Percentiles rank a stretch among this genome's conserved stretches.
These are phyloP conservation scores for Oceanodroma tethys DNA, from an alignment of 2,113 vertebrate species.

Conservation along the genomic window DNA sequence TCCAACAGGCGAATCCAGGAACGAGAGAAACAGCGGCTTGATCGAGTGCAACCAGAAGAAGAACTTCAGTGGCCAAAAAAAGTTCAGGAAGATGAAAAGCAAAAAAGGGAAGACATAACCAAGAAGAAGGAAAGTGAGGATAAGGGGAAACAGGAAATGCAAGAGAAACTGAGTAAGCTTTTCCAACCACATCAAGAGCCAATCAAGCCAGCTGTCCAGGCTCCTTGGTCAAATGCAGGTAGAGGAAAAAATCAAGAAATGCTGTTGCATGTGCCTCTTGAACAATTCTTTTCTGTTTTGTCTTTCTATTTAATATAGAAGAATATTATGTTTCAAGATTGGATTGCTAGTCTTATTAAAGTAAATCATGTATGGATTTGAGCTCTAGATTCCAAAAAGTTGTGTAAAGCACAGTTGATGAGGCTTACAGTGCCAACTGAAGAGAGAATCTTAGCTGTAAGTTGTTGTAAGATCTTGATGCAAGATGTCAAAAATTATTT, in stretches of 20 bases:
- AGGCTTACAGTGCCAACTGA: not conserved
- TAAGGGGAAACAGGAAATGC: slow-evolving; percentile 78
- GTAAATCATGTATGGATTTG: not conserved
- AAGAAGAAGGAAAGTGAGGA: slow-evolving; percentile 79
- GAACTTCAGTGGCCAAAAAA: slow-evolving; percentile 63
- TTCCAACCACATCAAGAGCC: slow-evolving; percentile 83
- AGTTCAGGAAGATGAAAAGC: slow-evolving; percentile 73
- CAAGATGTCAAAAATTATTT: not conserved
- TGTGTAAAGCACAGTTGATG: not conserved
- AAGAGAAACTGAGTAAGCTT: slow-evolving; percentile 86
- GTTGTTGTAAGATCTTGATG: not conserved
- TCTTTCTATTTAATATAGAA: not conserved
- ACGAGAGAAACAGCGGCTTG: slow-evolving; percentile 72
- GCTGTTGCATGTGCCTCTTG: not conserved
- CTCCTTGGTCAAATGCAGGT: slow-evolving; percentile 85
- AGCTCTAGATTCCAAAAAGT: not conserved
- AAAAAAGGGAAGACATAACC: slow-evolving; percentile 70
- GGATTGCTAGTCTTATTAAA: not conserved
- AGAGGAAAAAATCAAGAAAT: not conserved
- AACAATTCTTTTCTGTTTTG: not conserved
- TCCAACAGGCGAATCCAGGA: slow-evolving; percentile 73
- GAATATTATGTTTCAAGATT: not conserved
- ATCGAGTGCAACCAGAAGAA: slow-evolving; percentile 70
- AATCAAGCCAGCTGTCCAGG: slow-evolving; percentile 67
- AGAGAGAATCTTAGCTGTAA: not conserved